phyloP scores from a whole-genome alignment of 2,888 invertebrate genomes.

The Dicyrtoma fusca region DNA sequence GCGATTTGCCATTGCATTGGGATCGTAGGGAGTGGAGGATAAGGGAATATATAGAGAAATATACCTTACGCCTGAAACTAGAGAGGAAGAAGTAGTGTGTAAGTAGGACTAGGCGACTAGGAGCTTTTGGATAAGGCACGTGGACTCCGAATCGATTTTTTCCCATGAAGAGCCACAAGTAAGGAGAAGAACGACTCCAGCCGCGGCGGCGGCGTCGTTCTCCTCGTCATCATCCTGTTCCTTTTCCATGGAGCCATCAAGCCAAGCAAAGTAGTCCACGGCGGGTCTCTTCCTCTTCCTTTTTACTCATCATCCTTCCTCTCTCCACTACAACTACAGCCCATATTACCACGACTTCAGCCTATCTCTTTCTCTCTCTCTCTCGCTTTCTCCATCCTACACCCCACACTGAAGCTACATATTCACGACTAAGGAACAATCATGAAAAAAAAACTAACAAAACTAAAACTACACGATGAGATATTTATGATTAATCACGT shows the following conservation, averaged over 20 bases:
- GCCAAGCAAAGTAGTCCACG: no score
- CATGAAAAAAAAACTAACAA: no score
- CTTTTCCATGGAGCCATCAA: no score
- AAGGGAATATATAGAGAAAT: background rate
- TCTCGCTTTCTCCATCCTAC: background rate
- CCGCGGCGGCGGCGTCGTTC: constrained; percentile 14
- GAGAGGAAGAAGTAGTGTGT: constrained; percentile 2
- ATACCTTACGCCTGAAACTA: background rate
- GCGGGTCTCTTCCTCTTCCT: constrained; percentile 5
- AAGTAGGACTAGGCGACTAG: constrained; percentile 1
- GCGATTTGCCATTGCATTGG: no score
- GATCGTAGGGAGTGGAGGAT: background rate
- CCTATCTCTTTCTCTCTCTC: background rate
- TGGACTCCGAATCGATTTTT: constrained; percentile 28
- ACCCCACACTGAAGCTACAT: no score
- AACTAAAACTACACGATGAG: no score
- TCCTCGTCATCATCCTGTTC: constrained; percentile 6
- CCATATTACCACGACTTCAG: background rate
- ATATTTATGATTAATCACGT: no score
- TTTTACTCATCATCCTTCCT: background rate
- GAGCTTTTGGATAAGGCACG: constrained; percentile 28
- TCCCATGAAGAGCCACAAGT: constrained; percentile 24
- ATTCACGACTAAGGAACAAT: no score
- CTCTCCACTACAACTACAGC: background rate
- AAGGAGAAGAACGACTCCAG: background rate